Conservation (phyloP, 2,888 invertebrate species). For the Antitype chi region DNA sequence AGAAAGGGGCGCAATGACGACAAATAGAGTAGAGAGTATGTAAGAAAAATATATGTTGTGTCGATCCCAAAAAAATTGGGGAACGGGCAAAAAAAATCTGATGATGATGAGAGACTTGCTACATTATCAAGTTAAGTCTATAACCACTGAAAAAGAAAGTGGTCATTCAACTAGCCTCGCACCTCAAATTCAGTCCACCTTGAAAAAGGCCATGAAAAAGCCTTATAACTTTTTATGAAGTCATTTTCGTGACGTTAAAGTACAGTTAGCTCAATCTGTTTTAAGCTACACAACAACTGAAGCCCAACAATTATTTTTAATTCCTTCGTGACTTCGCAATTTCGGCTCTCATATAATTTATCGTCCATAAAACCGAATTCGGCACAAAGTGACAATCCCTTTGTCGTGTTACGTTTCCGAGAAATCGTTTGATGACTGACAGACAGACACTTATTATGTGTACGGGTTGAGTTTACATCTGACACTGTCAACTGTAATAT, state of each 20-base stretch:
- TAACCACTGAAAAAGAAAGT: too few relatives aligned
- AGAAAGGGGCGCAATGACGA: too few relatives aligned
- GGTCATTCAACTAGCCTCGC: too few relatives aligned
- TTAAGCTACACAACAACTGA: constrained; percentile 48
- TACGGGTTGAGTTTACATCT: constrained; percentile 52
- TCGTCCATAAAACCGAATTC: constrained; percentile 67
- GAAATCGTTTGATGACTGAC: constrained; percentile 67
- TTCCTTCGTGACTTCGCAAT: constrained; percentile 56
- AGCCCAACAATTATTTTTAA: constrained; percentile 62
- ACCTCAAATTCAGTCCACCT: background rate
- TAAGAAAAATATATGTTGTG: too few relatives aligned
- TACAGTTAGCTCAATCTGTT: constrained; percentile 61
- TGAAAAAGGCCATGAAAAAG: constrained; percentile 30
- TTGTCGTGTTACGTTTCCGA: constrained; percentile 62
- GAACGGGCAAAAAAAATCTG: background rate
- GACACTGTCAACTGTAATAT: constrained; percentile 54
- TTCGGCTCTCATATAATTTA: constrained; percentile 63
- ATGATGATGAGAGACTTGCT: background rate
- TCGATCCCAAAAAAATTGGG: background rate
- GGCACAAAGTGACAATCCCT: constrained; percentile 69
- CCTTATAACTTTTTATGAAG: constrained; percentile 38
- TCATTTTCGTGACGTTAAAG: constrained; percentile 51
- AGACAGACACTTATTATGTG: constrained; percentile 63
- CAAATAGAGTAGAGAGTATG: too few relatives aligned
- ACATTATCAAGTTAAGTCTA: too few relatives aligned